Evolutionary conservation across 2,888 invertebrate genomes (phyloP).

Genomic region (Cryptocephalus moraei): DNA sequence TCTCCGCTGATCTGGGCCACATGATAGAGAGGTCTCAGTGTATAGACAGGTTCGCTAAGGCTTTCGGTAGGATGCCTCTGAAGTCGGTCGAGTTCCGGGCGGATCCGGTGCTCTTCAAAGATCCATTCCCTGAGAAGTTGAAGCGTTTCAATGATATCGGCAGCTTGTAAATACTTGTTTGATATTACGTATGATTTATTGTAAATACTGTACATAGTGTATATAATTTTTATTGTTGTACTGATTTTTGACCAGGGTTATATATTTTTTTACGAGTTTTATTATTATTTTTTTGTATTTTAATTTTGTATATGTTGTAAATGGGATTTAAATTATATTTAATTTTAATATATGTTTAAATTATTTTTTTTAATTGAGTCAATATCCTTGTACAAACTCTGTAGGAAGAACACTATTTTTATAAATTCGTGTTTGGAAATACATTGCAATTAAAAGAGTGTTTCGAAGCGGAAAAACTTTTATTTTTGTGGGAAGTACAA

Average conservation of each 20-base stretch:
- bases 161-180: slow-evolving; percentile 51
- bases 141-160: slow-evolving; percentile 85
- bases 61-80: slow-evolving; percentile 82
- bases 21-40: slow-evolving; percentile 90
- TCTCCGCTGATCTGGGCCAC: slow-evolving; percentile 85
- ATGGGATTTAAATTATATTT: slow-evolving; percentile 16
- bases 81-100: slow-evolving; percentile 85
- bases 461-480: no score
- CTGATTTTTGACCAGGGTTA: slow-evolving; percentile 21
- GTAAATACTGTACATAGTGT: slow-evolving; percentile 10
- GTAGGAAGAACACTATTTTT: no score
- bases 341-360: slow-evolving; percentile 6
- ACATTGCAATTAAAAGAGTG: no score
- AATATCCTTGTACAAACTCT: no score
- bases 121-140: slow-evolving; percentile 73
- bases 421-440: no score
- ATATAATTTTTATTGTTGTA: slow-evolving; percentile 18
- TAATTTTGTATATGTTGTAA: slow-evolving; percentile 23
- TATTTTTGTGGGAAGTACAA: no score
- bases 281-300: slow-evolving; percentile 13
- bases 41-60: slow-evolving; percentile 61
- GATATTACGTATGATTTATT: no score
- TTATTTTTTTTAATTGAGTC: background rate
- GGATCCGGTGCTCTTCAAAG: slow-evolving; percentile 87
- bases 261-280: slow-evolving; percentile 19